Base-by-base conservation (phyloP, 2,797 vertebrate genomes). In the Ataeniobius toweri region DNA sequence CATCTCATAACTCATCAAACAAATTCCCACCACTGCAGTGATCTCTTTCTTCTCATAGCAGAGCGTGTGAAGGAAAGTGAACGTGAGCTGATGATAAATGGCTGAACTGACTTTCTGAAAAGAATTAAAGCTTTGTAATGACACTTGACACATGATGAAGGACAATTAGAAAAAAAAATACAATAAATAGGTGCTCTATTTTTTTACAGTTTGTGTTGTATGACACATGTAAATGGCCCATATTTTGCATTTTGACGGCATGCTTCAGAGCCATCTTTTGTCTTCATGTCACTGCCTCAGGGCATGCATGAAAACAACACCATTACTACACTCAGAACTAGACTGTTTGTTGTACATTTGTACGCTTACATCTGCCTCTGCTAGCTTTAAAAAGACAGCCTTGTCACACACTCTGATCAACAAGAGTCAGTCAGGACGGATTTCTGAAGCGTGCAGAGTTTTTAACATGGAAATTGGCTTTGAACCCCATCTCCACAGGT, bases 391-490 rank as follows among this genome's bases (percentile, higher is more conserved):
- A 89, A 87, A 92, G 91, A 93, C 92, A 90, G 82, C 76, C 91
- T 85, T 91, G 94, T 94, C 93, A 92, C 91, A 90, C 79, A 65
- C 91, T 93, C 93, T 93, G 93, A 95, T 94, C 93, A 92, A 84
- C 86, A 81, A 88, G 84, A 89, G 89, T 87, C 87, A 90, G 91
- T 92, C 90, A 80, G 88, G 90, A 69, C 84, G 91, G 92, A 94
- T 93, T 94, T 95, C 86, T 91, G 89, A 90, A 84, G 81, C 82
- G 85, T 89, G 91, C 80, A 88, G 92, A 93, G 91, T 95, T 96
- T 96, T 96, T 95, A 95, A 96, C 94, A 96, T 96, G 95, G 95
- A 96, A 96, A 96, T 96, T 96, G 96, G 94, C 94, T 96, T 94
- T 96, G 96, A 96, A 96, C 96, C 94, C 95, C 94, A 96, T 96